Evolutionary conservation across 2,888 invertebrate species (phyloP).

Genomic region (Eugnorisma glareosa): DNA sequence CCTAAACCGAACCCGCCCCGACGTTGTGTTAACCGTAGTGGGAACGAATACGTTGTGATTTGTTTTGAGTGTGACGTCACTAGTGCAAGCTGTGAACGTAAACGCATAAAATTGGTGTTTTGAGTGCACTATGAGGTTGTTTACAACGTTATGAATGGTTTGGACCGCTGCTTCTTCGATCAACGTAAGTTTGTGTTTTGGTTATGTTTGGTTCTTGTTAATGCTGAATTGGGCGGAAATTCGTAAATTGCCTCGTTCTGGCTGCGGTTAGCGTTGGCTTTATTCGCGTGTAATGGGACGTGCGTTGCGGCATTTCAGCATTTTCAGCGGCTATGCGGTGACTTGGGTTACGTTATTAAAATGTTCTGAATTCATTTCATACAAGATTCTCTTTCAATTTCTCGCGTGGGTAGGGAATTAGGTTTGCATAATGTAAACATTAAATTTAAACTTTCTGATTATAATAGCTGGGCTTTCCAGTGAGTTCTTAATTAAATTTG

Average conservation of each 20-base stretch:
- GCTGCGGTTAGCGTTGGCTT: slow-evolving; percentile 81
- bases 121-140: slow-evolving; percentile 89
- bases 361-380: slow-evolving; percentile 50
- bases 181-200: slow-evolving; percentile 88
- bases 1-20: slow-evolving; percentile 61
- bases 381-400: slow-evolving; percentile 43
- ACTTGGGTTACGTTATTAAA: slow-evolving; percentile 65
- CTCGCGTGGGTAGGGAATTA: slow-evolving; percentile 19
- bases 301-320: slow-evolving; percentile 79
- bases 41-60: slow-evolving; percentile 87
- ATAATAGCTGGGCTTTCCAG: slow-evolving; percentile 29
- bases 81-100: slow-evolving; percentile 83
- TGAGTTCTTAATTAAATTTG: slow-evolving; percentile 44
- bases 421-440: slow-evolving; percentile 50
- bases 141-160: slow-evolving; percentile 89
- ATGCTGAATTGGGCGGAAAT: slow-evolving; percentile 78
- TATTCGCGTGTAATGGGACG: slow-evolving; percentile 79
- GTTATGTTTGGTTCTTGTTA: slow-evolving; percentile 75
- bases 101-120: slow-evolving; percentile 82
- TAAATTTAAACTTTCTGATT: slow-evolving; percentile 48
- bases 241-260: slow-evolving; percentile 79
- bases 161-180: slow-evolving; percentile 91
- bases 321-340: slow-evolving; percentile 77
- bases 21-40: slow-evolving; percentile 84
- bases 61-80: slow-evolving; percentile 87